Conservation (phyloP, 2,888 invertebrate species). For the Phoenoteleia sp. region DNA sequence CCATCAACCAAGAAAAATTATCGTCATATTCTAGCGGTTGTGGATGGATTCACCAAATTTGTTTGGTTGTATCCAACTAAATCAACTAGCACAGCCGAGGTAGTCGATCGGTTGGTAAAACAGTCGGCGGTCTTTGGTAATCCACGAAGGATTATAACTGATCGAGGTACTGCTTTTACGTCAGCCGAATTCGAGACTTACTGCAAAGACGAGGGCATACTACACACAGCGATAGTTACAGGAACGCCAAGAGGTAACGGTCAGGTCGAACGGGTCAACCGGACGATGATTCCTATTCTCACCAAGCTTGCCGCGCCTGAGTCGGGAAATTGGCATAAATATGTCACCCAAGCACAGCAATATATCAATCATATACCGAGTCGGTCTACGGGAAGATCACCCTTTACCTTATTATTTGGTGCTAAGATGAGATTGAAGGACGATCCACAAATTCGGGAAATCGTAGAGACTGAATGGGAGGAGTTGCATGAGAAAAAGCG, state of each 20-base stretch:
- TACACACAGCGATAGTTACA: background rate
- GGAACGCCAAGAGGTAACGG: slow-evolving; percentile 19
- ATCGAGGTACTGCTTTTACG: slow-evolving; percentile 6
- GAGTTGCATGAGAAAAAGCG: background rate
- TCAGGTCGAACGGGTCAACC: slow-evolving; percentile 23
- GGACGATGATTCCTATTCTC: slow-evolving; percentile 20
- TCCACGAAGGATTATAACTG: background rate
- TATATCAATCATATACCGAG: slow-evolving; percentile 40
- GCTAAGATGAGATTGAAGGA: slow-evolving; percentile 25
- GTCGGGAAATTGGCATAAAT: slow-evolving; percentile 47
- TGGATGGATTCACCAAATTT: background rate
- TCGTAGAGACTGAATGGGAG: slow-evolving; percentile 18
- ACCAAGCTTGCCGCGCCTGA: slow-evolving; percentile 28
- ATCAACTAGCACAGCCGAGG: background rate
- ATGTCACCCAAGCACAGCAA: slow-evolving; percentile 27
- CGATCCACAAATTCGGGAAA: slow-evolving; percentile 28
- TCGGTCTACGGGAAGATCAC: slow-evolving; percentile 24
- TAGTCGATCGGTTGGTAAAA: too few relatives aligned
- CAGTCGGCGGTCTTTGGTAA: too few relatives aligned
- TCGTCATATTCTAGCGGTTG: background rate
- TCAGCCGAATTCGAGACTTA: slow-evolving; percentile 11
- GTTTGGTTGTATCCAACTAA: background rate
- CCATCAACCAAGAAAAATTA: background rate
- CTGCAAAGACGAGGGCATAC: background rate
- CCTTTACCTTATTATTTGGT: slow-evolving; percentile 38